phyloP scores from a whole-genome alignment of 2,113 vertebrate species.

The Macquaria australasica region DNA sequence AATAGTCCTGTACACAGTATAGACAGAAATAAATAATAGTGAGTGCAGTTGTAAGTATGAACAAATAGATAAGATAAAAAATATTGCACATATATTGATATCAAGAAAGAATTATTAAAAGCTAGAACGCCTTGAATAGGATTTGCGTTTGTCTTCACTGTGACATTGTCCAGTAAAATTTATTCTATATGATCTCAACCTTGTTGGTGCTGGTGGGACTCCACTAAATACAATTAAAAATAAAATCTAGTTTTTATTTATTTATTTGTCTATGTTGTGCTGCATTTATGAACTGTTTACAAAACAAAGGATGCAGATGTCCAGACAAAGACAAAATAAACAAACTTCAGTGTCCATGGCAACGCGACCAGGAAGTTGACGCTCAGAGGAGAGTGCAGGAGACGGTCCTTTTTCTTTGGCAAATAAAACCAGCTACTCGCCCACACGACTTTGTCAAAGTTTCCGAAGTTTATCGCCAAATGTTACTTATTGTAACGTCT shows the following conservation, averaged over 20 bases:
- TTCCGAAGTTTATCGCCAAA: fast-evolving
- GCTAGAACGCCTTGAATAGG: neutral
- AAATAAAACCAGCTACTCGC: neutral
- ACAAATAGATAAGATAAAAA: too few species aligned
- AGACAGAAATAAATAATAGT: too few species aligned
- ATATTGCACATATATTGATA: too few species aligned
- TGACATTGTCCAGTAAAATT: neutral
- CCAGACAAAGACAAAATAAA: neutral
- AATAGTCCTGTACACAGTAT: too few species aligned
- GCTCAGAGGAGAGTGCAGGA: neutral
- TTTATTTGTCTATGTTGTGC: neutral
- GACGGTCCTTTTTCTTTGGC: neutral
- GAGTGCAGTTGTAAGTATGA: too few species aligned
- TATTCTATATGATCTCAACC: neutral
- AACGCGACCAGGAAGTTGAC: constrained; percentile 61
- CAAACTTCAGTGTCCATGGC: constrained; percentile 20
- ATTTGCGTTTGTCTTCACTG: too few species aligned
- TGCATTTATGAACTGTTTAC: too few species aligned
- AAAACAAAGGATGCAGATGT: too few species aligned
- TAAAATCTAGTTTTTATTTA: neutral
- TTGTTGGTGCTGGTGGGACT: neutral
- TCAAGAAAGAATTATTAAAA: too few species aligned
- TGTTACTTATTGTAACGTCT: neutral
- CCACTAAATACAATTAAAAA: neutral
- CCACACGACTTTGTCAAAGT: neutral